Percentiles rank a stretch among this genome's conserved stretches.
phyloP scores from a whole-genome alignment of 2,888 invertebrate species.

The Anthrax anthrax region DNA sequence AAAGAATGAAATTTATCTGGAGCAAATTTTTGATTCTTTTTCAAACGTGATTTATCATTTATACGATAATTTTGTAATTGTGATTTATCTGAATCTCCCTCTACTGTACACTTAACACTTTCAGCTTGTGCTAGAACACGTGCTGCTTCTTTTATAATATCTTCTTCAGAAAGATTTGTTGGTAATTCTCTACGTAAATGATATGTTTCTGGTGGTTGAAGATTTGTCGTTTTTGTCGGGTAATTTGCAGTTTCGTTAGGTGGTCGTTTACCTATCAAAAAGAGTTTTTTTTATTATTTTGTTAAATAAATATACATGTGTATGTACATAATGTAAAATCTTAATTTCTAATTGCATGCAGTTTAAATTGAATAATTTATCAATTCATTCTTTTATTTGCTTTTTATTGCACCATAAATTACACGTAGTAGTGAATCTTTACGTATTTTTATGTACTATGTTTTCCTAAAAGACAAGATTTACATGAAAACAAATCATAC shows the following conservation, averaged over 20 bases:
- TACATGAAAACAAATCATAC: neutral
- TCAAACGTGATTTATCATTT: neutral
- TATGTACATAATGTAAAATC: constrained; percentile 3
- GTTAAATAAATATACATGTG: too few relatives aligned
- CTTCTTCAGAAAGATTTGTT: constrained; percentile 52
- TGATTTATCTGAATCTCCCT: constrained; percentile 25
- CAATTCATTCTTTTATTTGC: neutral
- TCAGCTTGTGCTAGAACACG: constrained; percentile 59
- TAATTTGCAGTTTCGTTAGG: constrained; percentile 24
- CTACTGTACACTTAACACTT: constrained; percentile 51
- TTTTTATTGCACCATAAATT: too few relatives aligned
- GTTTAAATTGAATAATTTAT: neutral
- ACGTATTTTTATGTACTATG: too few relatives aligned
- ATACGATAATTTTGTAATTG: constrained; percentile 12
- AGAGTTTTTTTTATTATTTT: too few relatives aligned
- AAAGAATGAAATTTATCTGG: constrained; percentile 42
- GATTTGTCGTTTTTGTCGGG: constrained; percentile 26
- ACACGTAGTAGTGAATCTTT: too few relatives aligned
- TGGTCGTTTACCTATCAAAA: constrained; percentile 27
- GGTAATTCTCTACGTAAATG: constrained; percentile 44
- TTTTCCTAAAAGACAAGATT: neutral
- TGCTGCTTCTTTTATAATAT: constrained; percentile 62
- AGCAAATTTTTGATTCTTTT: neutral
- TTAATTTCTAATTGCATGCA: neutral
- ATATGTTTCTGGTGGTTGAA: constrained; percentile 21